A percentile compares a stretch with the other conserved stretches of the same genome.
Conservation (phyloP, 2,888 invertebrate species). For the Lasioglossum lativentre region DNA sequence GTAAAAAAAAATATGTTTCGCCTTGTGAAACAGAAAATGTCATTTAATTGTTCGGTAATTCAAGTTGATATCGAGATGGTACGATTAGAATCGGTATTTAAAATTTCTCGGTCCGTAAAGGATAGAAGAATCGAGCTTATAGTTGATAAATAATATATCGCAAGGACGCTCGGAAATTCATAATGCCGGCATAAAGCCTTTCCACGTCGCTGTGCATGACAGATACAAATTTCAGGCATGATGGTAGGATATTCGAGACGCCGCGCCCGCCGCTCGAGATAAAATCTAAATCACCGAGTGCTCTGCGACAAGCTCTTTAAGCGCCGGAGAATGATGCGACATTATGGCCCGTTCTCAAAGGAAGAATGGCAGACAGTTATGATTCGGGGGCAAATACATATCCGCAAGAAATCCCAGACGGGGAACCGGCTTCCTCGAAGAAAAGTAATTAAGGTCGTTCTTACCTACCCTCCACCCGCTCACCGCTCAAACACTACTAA, state of each 20-base stretch:
- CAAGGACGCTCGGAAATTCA: background rate
- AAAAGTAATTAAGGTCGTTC: constrained; percentile 60
- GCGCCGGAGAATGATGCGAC: background rate
- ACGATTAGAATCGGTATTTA: background rate
- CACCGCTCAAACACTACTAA: constrained; percentile 31
- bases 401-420: constrained; percentile 6
- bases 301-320: constrained; percentile 4
- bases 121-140: background rate
- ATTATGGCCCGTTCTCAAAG: background rate
- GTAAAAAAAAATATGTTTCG: no score
- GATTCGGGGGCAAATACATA: constrained; percentile 24
- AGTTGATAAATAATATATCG: background rate
- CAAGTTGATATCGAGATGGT: no score
- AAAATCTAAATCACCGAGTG: constrained; percentile 27
- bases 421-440: constrained; percentile 3
- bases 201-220: background rate
- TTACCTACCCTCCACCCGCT: constrained; percentile 4
- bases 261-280: background rate
- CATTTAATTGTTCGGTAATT: no score
- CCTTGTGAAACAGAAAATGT: no score
- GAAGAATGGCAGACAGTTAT: constrained; percentile 28
- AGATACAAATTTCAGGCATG: background rate
- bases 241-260: background rate
- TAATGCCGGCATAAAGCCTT: background rate
- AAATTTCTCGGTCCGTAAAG: background rate